Evolutionary conservation across 2,888 invertebrate genomes (phyloP).

Genomic region (Hypena proboscidalis): DNA sequence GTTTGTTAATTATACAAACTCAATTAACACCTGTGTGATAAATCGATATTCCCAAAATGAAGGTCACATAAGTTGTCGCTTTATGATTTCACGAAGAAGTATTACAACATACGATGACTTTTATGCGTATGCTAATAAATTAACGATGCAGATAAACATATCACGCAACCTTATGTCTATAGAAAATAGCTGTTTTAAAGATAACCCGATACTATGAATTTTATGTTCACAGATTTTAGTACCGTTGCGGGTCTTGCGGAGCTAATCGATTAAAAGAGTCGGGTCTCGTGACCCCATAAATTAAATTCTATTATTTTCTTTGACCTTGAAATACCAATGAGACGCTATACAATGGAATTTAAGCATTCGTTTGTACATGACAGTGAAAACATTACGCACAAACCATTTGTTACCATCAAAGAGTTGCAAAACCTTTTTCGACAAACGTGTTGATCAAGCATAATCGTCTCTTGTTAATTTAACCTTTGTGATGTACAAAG

Average conservation of each 20-base stretch:
- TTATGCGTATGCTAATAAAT: constrained; percentile 33
- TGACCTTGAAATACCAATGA: too few species aligned
- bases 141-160: constrained; percentile 30
- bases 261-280: constrained; percentile 38
- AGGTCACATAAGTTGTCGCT: constrained; percentile 28
- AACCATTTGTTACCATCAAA: background rate
- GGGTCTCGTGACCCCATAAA: constrained; percentile 44
- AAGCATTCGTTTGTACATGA: too few species aligned
- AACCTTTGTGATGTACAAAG: background rate
- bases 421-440: background rate
- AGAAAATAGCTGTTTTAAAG: too few species aligned
- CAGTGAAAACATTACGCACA: constrained; percentile 1
- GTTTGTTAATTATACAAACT: too few species aligned
- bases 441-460: background rate
- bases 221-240: constrained; percentile 2
- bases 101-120: constrained; percentile 47
- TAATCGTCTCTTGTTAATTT: constrained; percentile 11
- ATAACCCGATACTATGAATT: too few species aligned
- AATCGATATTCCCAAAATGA: constrained; percentile 13
- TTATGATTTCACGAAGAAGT: constrained; percentile 36
- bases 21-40: too few species aligned
- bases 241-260: constrained; percentile 4
- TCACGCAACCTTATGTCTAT: constrained; percentile 37
- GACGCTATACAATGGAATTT: too few species aligned
- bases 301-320: constrained; percentile 53